Base-by-base conservation (phyloP, 2,113 vertebrate species). In the Labeo catla region DNA sequence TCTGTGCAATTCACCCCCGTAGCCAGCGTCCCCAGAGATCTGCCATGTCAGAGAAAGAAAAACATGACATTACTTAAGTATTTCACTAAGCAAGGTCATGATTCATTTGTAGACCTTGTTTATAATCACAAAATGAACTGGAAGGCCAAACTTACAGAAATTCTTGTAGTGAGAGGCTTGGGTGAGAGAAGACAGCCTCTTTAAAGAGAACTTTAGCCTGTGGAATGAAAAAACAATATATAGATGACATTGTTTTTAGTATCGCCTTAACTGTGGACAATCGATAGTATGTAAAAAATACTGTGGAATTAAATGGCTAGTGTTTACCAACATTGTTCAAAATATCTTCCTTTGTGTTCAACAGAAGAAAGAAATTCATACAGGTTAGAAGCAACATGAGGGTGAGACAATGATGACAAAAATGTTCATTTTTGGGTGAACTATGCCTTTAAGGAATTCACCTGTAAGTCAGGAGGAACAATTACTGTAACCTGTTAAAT, bases 131-230 rank as follows among this genome's bases (percentile, higher is more conserved):
- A 68, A 74, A 65, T 15, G n/a, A 72, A 23, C 21, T 15, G 5
- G 8, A 73, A 73, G 34, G 6, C 2, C 9, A 50, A 52, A 93
- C 95, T 93, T 87, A 96, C 94, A 90, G 79, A 54, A 95, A 91
- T 8, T 90, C 65, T 2, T 84, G 57, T 11, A 81, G 78, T 39
- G 90, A 87, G 12, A 92, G 68, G 16, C 89, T 82, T 84, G 88
- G 73, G 8, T 86, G 84, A 5, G 9, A 28, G 0, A 88, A 47
- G 72, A 89, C 49, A 8, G 88, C 59, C 34, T 90, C 81, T 74
- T 84, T 91, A 84, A 95, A 93, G 78, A 95, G 92, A 8, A 91
- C 91, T 90, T 91, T 91, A 76, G 95, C 94, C 95, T 96, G 85
- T 3, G 66, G 52, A 66, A 88, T 77, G 59, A 83, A 13, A 6